Percentiles rank a stretch among this genome's conserved stretches.
Evolutionary conservation across 2,797 vertebrate genomes (phyloP).

Genomic region (Cetoscarus ocellatus): DNA sequence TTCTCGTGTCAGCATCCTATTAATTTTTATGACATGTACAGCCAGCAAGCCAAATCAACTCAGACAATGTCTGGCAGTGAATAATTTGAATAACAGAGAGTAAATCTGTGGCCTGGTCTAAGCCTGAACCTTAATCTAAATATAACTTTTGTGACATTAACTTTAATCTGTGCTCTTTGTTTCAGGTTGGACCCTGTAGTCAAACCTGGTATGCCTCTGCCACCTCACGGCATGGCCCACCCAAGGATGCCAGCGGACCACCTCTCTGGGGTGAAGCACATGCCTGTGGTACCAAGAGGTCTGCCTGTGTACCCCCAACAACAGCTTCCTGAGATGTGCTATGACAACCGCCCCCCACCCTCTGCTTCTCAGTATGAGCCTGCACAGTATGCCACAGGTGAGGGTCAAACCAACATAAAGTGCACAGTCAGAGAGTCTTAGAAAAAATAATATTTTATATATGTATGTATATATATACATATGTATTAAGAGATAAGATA

Average conservation of each 20-base stretch:
- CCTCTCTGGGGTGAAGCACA: slow-evolving; percentile 90
- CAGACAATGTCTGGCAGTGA: too few species aligned
- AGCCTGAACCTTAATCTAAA: neutral
- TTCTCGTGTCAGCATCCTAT: too few species aligned
- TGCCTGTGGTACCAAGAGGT: slow-evolving; percentile 89
- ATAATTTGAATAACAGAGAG: too few species aligned
- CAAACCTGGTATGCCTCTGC: slow-evolving; percentile 90
- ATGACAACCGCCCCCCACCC: slow-evolving; percentile 89
- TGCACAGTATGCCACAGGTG: slow-evolving; percentile 91
- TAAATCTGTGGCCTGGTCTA: too few species aligned
- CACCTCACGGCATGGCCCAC: slow-evolving; percentile 86
- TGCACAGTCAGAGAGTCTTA: too few species aligned
- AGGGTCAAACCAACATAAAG: neutral
- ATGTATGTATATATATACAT: too few species aligned
- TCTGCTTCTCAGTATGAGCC: slow-evolving; percentile 90
- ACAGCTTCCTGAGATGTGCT: slow-evolving; percentile 92
- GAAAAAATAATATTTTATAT: too few species aligned
- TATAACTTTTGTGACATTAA: neutral
- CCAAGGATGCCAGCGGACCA: slow-evolving; percentile 88
- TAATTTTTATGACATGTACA: too few species aligned
- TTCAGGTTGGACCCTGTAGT: slow-evolving; percentile 88
- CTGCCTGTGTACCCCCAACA: slow-evolving; percentile 90
- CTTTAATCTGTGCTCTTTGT: slow-evolving; percentile 11
- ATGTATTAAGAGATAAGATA: too few species aligned
- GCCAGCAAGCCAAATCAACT: too few species aligned